Evolutionary conservation across 1,140 invertebrate genomes (phyloP).

Genomic region (Dendrolimus punctatus): DNA sequence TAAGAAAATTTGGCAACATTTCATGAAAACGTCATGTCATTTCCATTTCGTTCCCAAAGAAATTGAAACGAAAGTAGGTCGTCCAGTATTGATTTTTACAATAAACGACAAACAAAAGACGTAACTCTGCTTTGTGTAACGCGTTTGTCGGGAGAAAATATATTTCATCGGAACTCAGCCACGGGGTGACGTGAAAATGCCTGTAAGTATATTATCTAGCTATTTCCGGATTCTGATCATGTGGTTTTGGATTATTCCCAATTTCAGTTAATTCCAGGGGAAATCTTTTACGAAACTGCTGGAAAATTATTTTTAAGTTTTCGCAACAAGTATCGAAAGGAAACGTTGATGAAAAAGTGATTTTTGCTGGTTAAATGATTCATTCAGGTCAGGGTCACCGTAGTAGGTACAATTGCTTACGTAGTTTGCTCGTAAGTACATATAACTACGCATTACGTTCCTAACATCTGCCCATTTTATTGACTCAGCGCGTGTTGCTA

Average conservation of each 20-base stretch:
- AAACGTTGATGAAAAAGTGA: too few species aligned
- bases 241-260: conserved; percentile 22
- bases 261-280: too few species aligned
- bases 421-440: too few species aligned
- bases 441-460: too few species aligned
- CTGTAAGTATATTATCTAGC: conserved; percentile 36
- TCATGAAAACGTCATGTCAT: conserved; percentile 36
- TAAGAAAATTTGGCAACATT: conserved; percentile 22
- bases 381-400: too few species aligned
- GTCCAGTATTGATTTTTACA: conserved; percentile 61
- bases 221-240: conserved; percentile 25
- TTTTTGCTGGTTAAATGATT: too few species aligned
- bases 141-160: conserved; percentile 28
- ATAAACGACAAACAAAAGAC: conserved; percentile 59
- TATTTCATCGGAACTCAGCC: conserved; percentile 29
- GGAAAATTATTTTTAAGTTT: too few species aligned
- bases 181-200: conserved; percentile 40
- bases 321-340: too few species aligned
- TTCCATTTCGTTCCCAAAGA: conserved; percentile 46
- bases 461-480: too few species aligned
- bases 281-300: too few species aligned
- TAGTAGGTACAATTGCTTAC: too few species aligned
- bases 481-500: too few species aligned
- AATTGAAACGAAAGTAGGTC: conserved; percentile 57
- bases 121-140: conserved; percentile 31